Base-by-base conservation (phyloP, 1,140 invertebrate genomes). In the Drosophila sproati region DNA sequence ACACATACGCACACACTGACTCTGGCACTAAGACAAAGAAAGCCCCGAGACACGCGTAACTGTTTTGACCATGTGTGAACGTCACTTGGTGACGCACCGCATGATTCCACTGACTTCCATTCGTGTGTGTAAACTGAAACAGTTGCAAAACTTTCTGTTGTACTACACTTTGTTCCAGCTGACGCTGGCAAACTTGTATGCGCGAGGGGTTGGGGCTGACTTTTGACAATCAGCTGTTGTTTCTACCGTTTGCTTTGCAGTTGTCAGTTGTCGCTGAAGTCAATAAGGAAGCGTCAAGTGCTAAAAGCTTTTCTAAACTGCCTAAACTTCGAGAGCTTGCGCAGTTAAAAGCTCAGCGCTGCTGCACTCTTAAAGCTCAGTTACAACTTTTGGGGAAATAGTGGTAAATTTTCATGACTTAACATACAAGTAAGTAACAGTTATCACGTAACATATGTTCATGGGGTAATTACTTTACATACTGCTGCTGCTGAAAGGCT, bases 1-100 rank as follows among this genome's bases (percentile, higher is more conserved):
- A 51, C 43, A 37, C 39, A 57, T 35, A 43, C 37, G 34, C 57
- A 47, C 48, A n/a, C 48, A 39, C 43, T 39, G 47, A 54, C 62
- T 32, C 7, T 20, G 35, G 7, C 20, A 52, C 51, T 43, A 48
- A 51, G 41, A 34, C 57, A 56, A 37, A 20, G 5, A 20, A 20
- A 41, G 45, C 6, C 5, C 4, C 12, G 20, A 41, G 51, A 56
- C 28, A 47, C 68, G 71, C 67, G 77, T 71, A 77, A 73, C 68
- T 80, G 73, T 66, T 83, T 83, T 83, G 78, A 45, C 52, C 74
- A 69, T 70, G 55, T 73, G 79, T 51, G 61, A 50, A 85, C 81
- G 81, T 85, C 81, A 80, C 73, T 85, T 61, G 81, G 81, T 85
- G 81, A 85, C 81, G 81, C 81, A 85, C 81, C 77, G 81, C 81